phyloP scores from a whole-genome alignment of 30 jellyfish, hydroid and myxozoan genomes.

The Aurelia aurita region DNA sequence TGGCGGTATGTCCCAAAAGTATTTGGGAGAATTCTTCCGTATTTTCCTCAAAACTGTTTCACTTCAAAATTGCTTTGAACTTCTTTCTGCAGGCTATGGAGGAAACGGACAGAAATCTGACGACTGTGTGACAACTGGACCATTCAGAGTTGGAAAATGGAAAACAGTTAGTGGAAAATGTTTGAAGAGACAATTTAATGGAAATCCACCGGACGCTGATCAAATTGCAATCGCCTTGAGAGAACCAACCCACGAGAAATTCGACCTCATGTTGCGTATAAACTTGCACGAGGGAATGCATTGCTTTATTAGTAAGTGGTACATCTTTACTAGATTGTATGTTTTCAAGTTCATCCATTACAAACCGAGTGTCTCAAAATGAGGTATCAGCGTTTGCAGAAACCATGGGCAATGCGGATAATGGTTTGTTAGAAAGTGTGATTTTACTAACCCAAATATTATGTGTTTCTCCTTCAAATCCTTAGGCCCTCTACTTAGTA shows the following conservation, averaged over 20 bases:
- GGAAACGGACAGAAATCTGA: constrained; percentile 56
- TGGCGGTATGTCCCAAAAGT: too few species aligned
- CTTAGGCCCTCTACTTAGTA: too few species aligned
- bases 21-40: too few species aligned
- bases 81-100: constrained; percentile 31
- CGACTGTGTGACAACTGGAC: constrained; percentile 53
- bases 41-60: too few species aligned
- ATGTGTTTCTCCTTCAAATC: too few species aligned
- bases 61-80: too few species aligned
- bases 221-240: constrained; percentile 22
- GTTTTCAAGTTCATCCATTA: too few species aligned
- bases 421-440: too few species aligned
- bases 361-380: too few species aligned
- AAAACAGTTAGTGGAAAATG: constrained; percentile 43
- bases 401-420: too few species aligned
- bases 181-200: constrained; percentile 46
- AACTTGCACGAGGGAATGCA: constrained; percentile 76
- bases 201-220: constrained; percentile 80
- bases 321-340: background rate
- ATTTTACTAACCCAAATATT: too few species aligned
- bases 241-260: constrained; percentile 14
- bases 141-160: constrained; percentile 48
- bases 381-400: too few species aligned
- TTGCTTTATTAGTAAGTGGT: constrained; percentile 73
- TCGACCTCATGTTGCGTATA: constrained; percentile 68